A percentile compares a stretch with the other conserved stretches of the same genome.
phyloP scores from a whole-genome alignment of 2,888 invertebrate genomes.

The Scaptomyza tumidula region DNA sequence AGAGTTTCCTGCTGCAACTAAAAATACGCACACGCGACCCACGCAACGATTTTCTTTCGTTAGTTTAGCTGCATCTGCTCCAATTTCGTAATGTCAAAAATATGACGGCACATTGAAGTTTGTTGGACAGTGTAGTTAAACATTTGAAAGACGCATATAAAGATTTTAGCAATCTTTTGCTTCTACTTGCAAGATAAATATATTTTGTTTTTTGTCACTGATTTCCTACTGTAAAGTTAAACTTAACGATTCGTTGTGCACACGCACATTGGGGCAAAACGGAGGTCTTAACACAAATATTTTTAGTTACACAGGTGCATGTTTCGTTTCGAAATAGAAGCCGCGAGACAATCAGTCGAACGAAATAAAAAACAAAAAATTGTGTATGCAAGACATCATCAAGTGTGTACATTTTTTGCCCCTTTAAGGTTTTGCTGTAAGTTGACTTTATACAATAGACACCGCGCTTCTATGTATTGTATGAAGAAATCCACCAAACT shows the following conservation, averaged over 20 bases:
- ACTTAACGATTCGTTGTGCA: constrained; percentile 24
- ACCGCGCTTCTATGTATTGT: too few species aligned
- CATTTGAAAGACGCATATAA: too few species aligned
- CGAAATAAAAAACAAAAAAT: constrained; percentile 58
- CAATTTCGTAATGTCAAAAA: constrained; percentile 70
- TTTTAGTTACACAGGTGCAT: constrained; percentile 65
- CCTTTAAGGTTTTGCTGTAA: constrained; percentile 23
- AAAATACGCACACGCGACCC: constrained; percentile 68
- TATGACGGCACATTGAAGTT: constrained; percentile 28
- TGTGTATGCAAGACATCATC: constrained; percentile 68
- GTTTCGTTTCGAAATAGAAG: constrained; percentile 54
- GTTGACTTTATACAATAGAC: constrained; percentile 54
- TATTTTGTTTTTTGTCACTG: neutral
- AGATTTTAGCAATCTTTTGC: neutral
- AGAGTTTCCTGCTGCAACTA: constrained; percentile 59
- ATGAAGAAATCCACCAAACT: constrained; percentile 60
- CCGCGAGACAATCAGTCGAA: constrained; percentile 27
- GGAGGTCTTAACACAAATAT: constrained; percentile 19
- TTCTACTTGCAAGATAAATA: neutral
- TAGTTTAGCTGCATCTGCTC: constrained; percentile 49
- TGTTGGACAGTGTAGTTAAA: too few species aligned
- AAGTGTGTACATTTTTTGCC: constrained; percentile 41
- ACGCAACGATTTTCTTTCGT: constrained; percentile 63
- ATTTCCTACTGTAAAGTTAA: neutral
- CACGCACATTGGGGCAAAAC: constrained; percentile 32